phyloP scores from a whole-genome alignment of 2,113 vertebrate species.

The Accipiter virgatus region DNA sequence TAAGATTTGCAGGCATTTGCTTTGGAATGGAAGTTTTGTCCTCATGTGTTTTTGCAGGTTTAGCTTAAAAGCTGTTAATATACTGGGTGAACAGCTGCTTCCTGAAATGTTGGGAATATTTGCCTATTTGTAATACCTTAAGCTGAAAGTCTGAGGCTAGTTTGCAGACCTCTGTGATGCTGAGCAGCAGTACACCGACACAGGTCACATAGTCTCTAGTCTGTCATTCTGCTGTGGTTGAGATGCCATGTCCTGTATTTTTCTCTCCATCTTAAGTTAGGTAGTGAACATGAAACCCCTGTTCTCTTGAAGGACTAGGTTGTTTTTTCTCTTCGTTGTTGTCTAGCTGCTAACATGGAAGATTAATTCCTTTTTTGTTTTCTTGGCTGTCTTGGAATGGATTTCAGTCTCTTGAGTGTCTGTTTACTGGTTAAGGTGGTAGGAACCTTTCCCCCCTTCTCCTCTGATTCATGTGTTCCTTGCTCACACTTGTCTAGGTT shows the following conservation, averaged over 20 bases:
- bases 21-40: neutral
- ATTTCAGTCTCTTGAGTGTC: neutral
- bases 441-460: neutral
- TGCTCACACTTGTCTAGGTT: neutral
- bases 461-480: neutral
- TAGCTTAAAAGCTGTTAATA: neutral
- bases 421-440: neutral
- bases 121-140: neutral
- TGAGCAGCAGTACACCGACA: accelerated
- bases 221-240: accelerated
- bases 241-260: accelerated
- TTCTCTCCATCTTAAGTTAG: accelerated
- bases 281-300: accelerated
- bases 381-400: neutral
- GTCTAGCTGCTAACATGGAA: neutral
- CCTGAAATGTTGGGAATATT: neutral
- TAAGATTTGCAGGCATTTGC: neutral
- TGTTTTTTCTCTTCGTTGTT: neutral
- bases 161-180: neutral
- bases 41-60: neutral
- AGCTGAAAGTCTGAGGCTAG: neutral
- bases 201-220: accelerated
- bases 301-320: neutral
- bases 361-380: neutral
- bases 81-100: neutral